Evolutionary conservation across 53 echinoderm and acorn worm species (phyloP).

Genomic region (Glandiceps talaboti): DNA sequence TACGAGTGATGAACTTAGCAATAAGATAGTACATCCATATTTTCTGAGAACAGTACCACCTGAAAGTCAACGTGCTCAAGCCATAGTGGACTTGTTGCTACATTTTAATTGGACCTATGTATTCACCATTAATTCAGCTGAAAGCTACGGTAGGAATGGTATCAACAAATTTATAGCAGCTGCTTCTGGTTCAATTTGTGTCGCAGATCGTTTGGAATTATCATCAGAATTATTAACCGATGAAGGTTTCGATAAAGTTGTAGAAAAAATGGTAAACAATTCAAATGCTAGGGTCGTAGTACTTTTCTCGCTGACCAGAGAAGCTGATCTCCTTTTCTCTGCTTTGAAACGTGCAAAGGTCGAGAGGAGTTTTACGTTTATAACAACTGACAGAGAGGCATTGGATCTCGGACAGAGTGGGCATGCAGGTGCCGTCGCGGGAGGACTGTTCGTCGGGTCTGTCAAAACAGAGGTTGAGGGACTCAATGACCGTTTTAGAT

Average conservation of each 20-base stretch:
- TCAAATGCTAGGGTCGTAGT: constrained; percentile 9
- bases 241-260: constrained; percentile 2
- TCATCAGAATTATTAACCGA: not conserved
- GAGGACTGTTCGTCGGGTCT: constrained; percentile 17
- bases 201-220: not conserved
- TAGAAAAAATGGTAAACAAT: not conserved
- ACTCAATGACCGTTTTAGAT: constrained; percentile 14
- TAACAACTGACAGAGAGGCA: not conserved
- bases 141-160: not conserved
- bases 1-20: constrained; percentile 8
- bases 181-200: constrained; percentile 1
- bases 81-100: constrained; percentile 12
- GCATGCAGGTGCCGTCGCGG: not conserved
- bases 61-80: constrained; percentile 5
- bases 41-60: constrained; percentile 19
- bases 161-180: not conserved
- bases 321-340: constrained; percentile 3
- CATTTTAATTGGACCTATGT: constrained; percentile 19
- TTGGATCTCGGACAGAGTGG: not conserved
- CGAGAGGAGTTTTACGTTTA: not conserved
- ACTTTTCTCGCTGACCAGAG: constrained; percentile 1
- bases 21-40: not conserved
- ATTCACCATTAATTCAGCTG: not conserved
- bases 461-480: constrained; percentile 1
- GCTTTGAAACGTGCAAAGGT: constrained; percentile 4